These are phyloP conservation scores for Eueremaeus valkanovi DNA, from an alignment of 2,888 invertebrate species.

Conservation along the genomic window DNA sequence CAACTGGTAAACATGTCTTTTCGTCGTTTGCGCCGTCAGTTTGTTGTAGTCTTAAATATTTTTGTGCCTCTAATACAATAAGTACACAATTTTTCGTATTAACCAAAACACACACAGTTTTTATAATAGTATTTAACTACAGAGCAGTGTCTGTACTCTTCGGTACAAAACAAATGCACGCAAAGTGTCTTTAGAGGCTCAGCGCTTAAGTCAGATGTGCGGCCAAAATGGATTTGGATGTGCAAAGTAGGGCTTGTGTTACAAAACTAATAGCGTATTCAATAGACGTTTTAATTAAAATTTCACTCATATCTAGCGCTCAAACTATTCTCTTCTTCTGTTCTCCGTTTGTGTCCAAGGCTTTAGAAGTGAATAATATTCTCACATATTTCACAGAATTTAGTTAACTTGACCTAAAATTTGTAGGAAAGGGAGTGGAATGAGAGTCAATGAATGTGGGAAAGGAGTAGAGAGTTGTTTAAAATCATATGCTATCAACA, in stretches of 20 bases:
- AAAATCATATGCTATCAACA: not conserved
- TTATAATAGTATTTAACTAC: not conserved
- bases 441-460: not conserved
- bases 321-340: not conserved
- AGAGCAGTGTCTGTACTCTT: not conserved
- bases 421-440: not conserved
- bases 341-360: not conserved
- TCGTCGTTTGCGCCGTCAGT: not conserved
- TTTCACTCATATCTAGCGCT: not conserved
- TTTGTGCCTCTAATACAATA: not conserved
- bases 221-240: not conserved
- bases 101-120: not conserved
- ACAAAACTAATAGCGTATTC: not conserved
- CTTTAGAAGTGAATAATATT: not conserved
- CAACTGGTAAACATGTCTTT: not conserved
- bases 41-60: not conserved
- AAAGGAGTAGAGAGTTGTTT: not conserved
- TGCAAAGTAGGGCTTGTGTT: not conserved
- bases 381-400: not conserved
- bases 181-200: not conserved
- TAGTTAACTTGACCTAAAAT: constrained; percentile 4
- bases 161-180: not conserved
- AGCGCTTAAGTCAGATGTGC: not conserved
- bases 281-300: constrained; percentile 6
- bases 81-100: not conserved